Base-by-base conservation (phyloP, 2,888 invertebrate species). In the Drosophila multiciliata region DNA sequence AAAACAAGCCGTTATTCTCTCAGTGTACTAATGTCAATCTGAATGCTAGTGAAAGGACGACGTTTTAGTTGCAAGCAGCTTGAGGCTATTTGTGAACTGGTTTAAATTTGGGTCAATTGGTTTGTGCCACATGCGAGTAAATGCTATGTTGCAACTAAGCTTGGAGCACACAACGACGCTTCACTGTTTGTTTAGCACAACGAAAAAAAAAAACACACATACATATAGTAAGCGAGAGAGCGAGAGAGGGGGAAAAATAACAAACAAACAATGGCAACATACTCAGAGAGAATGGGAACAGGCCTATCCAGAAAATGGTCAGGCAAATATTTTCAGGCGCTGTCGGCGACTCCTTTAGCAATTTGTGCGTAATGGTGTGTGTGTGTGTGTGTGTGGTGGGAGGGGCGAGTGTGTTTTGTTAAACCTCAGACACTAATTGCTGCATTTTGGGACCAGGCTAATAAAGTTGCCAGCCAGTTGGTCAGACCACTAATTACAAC, bases 81-180 rank as follows among this genome's bases (percentile, higher is more conserved):
- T 70, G 82, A 82, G 90, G 87, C 87, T 83, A 82, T 83, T 83
- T 83, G 82, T 85, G 82, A 78, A 78, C 80, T 73, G 76, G 77
- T 83, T 90, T 90, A 87, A 82, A 89, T 89, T 87, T 82, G 87
- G 90, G 87, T 89, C 87, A 83, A 87, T 87, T 89, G 89, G 89
- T 79, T 83, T 75, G 83, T 67, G 87, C 78, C 90, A 78, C 84
- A 86, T 80, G 38, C 61, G 58, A 66, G 35, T 55, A 26, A 42
- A 32, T 61, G 42, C 49, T 35, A 38, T 55, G n/a, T 12, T 60
- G 45, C 59, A 65, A 55, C 66, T 75, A 75, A 66, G 60, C 77
- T 49, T 60, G 23, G 59, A 65, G 65, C 69, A 59, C 54, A 35
- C 42, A 64, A 38, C 65, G 69, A 52, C 58, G 66, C 59, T 50